phyloP scores from a whole-genome alignment of 2,797 vertebrate species.

The Phoxinus dragarum region DNA sequence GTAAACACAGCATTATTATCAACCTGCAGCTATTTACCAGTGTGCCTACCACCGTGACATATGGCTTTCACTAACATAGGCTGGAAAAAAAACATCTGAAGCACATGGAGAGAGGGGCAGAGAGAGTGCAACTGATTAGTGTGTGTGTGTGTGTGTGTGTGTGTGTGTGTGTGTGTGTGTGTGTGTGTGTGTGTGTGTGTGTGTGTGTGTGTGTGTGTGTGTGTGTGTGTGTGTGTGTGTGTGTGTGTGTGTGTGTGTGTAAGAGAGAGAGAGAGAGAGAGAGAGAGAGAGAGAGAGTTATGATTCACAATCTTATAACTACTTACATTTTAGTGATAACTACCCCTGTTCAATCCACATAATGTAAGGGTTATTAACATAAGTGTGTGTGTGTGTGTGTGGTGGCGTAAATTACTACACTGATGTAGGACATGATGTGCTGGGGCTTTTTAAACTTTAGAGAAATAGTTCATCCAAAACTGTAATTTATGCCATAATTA shows the following conservation, averaged over 20 bases:
- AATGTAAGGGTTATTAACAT: too few relatives aligned
- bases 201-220: too few relatives aligned
- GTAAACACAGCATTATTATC: slow-evolving; percentile 71
- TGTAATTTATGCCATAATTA: background rate
- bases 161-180: slow-evolving; percentile 1
- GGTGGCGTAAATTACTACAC: background rate
- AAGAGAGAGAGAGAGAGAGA: too few relatives aligned
- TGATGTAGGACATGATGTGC: background rate
- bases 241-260: background rate
- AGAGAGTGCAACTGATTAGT: slow-evolving; percentile 44
- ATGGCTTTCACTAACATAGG: slow-evolving; percentile 65
- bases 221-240: slow-evolving; percentile 5
- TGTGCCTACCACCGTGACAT: slow-evolving; percentile 58
- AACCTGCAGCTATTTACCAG: slow-evolving; percentile 69
- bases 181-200: background rate
- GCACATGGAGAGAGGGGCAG: slow-evolving; percentile 14
- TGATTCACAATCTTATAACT: too few relatives aligned
- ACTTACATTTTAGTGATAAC: too few relatives aligned
- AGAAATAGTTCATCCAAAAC: background rate
- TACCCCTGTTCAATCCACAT: too few relatives aligned
- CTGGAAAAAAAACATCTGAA: slow-evolving; percentile 49
- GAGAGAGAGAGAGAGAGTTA: too few relatives aligned
- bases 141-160: slow-evolving; percentile 13
- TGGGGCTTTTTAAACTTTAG: background rate
- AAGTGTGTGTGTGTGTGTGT: background rate